A percentile compares a stretch with the other conserved stretches of the same genome.
Evolutionary conservation across 2,113 vertebrate genomes (phyloP).

Genomic region (Chascanopsetta lugubris): DNA sequence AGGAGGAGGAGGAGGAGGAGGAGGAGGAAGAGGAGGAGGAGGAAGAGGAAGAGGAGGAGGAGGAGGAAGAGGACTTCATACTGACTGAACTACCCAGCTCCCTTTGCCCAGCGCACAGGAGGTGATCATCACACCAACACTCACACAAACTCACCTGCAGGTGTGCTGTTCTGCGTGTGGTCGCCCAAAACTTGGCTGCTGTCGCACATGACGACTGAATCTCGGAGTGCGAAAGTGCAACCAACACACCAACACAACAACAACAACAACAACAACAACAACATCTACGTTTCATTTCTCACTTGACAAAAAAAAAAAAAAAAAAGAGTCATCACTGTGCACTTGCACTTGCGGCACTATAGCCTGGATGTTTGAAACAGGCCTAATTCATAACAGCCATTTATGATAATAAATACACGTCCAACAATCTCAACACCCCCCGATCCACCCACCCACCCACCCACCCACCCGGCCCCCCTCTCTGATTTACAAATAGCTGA

Average conservation of each 20-base stretch:
- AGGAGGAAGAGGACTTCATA: slow-evolving; percentile 75
- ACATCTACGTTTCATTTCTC: slow-evolving; percentile 60
- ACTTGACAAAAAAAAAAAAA: slow-evolving; percentile 11
- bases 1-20: no score
- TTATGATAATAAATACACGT: slow-evolving; percentile 81
- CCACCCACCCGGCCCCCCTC: slow-evolving; percentile 48
- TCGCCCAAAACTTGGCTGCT: neutral
- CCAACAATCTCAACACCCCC: slow-evolving; percentile 61
- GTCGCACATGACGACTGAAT: neutral
- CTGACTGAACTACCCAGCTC: slow-evolving; percentile 84
- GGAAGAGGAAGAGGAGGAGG: no score
- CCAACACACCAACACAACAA: no score
- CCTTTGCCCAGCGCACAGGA: slow-evolving; percentile 81
- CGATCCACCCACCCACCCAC: slow-evolving; percentile 26
- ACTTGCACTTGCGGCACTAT: slow-evolving; percentile 69
- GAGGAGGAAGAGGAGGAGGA: no score
- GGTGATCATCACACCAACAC: slow-evolving; percentile 66
- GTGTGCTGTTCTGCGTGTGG: neutral
- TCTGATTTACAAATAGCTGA: slow-evolving; percentile 81
- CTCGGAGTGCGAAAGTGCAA: slow-evolving; percentile 18
- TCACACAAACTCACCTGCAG: slow-evolving; percentile 1
- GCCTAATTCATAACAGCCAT: slow-evolving; percentile 79
- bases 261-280: no score
- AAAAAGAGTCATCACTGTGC: slow-evolving; percentile 54
- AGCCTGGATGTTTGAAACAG: slow-evolving; percentile 63